Percentiles rank a stretch among this genome's conserved stretches.
phyloP scores from a whole-genome alignment of 1,140 invertebrate genomes.

The Panagrolaimus sp. region DNA sequence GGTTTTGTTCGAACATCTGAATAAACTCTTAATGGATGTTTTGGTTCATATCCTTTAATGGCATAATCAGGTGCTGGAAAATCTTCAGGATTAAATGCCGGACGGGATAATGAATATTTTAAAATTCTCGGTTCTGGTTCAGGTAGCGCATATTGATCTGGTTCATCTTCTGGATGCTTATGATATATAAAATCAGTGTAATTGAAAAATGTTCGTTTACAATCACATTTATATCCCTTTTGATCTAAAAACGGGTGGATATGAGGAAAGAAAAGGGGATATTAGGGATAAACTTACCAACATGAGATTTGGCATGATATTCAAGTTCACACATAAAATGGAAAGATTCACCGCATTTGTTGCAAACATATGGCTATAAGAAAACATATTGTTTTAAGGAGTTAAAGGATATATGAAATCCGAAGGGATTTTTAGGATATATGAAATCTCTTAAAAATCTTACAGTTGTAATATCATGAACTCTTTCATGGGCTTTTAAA shows the following conservation, averaged over 20 bases:
- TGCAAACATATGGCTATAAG: conserved; percentile 53
- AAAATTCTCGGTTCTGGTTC: conserved; percentile 20
- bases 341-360: conserved; percentile 57
- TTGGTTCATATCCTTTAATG: conserved; percentile 54
- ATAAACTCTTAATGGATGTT: conserved; percentile 50
- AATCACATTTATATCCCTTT: conserved; percentile 59
- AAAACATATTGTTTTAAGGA: background rate
- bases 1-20: conserved; percentile 56
- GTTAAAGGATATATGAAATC: background rate
- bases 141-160: conserved; percentile 15
- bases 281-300: conserved; percentile 34
- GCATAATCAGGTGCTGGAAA: conserved; percentile 52
- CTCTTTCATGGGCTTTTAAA: conserved; percentile 55
- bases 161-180: conserved; percentile 51
- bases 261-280: background rate
- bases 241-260: conserved; percentile 39
- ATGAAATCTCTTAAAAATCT: background rate
- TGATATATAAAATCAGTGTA: conserved; percentile 59
- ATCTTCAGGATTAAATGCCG: conserved; percentile 38
- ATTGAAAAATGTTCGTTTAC: conserved; percentile 55
- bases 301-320: conserved; percentile 53
- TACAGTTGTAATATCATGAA: conserved; percentile 54
- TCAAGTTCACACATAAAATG: conserved; percentile 57
- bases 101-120: conserved; percentile 18
- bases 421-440: background rate